A percentile compares a stretch with the other conserved stretches of the same genome.
Conservation (phyloP, 1,140 invertebrate species). For the Centruroides vittatus region DNA sequence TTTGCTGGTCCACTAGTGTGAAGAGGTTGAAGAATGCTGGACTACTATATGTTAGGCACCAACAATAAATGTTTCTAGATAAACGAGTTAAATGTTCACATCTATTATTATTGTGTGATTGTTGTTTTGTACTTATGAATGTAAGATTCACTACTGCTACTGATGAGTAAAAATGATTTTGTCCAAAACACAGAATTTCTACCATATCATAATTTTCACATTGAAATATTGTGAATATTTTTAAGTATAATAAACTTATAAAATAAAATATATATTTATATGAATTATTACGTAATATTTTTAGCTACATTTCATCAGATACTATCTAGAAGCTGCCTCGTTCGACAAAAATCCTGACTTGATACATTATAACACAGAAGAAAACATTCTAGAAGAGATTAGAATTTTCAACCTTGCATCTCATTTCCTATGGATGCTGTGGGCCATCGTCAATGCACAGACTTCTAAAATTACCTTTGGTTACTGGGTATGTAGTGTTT, state of each 20-base stretch:
- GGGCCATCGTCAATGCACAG: conserved; percentile 75
- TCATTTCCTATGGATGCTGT: conserved; percentile 87
- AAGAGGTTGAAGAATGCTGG: too few relatives aligned
- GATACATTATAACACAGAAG: conserved; percentile 20
- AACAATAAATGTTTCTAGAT: too few relatives aligned
- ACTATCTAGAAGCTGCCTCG: conserved; percentile 15
- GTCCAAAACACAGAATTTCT: too few relatives aligned
- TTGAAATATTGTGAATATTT: neutral
- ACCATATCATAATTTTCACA: neutral
- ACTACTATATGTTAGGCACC: too few relatives aligned
- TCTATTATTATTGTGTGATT: too few relatives aligned
- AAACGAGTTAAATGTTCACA: too few relatives aligned
- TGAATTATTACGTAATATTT: conserved; percentile 12
- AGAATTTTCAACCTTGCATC: conserved; percentile 66
- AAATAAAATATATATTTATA: neutral
- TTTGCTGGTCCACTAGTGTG: too few relatives aligned
- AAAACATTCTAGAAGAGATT: conserved; percentile 53
- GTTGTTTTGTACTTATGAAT: too few relatives aligned
- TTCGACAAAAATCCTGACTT: too few relatives aligned
- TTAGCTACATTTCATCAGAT: conserved; percentile 27
- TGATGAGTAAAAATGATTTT: too few relatives aligned
- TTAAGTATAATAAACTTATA: neutral
- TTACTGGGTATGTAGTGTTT: conserved; percentile 60
- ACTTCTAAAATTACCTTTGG: conserved; percentile 83
- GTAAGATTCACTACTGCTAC: too few relatives aligned